phyloP scores from a whole-genome alignment of 2,113 vertebrate species.

The Struthidea cinerea region DNA sequence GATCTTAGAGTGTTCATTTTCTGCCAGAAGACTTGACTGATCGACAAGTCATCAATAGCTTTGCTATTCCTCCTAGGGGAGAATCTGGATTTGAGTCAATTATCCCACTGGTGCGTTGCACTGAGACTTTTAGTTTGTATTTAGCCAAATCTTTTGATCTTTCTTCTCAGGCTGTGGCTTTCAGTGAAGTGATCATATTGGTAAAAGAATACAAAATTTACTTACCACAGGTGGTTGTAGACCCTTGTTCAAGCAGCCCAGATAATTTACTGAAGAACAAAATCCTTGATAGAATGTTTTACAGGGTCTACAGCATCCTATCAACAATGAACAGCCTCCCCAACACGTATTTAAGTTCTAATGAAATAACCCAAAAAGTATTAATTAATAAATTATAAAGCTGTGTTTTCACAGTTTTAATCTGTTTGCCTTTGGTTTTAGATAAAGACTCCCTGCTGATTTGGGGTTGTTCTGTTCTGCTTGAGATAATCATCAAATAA shows the following conservation, averaged over 20 bases:
- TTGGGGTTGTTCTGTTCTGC: not conserved
- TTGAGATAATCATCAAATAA: conserved; percentile 9
- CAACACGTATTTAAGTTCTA: not conserved
- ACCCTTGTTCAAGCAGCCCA: not conserved
- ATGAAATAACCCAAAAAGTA: not conserved
- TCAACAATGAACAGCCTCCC: not conserved
- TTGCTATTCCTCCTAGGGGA: not conserved
- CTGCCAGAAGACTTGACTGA: not conserved
- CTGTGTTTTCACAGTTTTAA: not conserved
- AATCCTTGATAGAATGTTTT: not conserved
- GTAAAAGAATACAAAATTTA: not conserved
- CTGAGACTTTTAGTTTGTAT: not conserved
- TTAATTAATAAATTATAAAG: not conserved
- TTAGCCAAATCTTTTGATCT: not conserved
- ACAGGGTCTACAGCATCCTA: not conserved
- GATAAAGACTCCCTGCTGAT: not conserved
- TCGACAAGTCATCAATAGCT: not conserved
- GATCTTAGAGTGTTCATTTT: not conserved
- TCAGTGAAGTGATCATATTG: not conserved
- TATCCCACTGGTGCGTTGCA: not conserved
- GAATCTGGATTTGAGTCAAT: not conserved
- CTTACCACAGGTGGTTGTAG: not conserved
- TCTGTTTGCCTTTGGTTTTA: not conserved
- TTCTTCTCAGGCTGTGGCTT: not conserved
- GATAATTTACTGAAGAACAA: not conserved